Percentiles rank a stretch among this genome's conserved stretches.
These are phyloP conservation scores for Gallinago solitaria DNA, from an alignment of 2,797 vertebrate genomes.

Conservation along the genomic window DNA sequence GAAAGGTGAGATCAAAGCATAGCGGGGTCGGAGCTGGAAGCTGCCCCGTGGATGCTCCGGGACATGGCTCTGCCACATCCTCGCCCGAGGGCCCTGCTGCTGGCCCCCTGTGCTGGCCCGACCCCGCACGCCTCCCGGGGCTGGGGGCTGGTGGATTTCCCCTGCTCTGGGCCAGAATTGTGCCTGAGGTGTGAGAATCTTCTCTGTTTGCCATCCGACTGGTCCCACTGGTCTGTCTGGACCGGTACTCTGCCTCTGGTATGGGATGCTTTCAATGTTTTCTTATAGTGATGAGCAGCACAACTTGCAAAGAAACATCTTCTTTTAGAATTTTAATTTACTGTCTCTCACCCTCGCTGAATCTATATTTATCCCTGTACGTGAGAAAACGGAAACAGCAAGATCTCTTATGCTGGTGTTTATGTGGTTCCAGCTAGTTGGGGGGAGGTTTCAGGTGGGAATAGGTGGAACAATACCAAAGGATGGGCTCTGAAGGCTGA, in stretches of 20 bases:
- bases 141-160: fast-evolving
- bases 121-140: fast-evolving
- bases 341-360: conserved; percentile 32
- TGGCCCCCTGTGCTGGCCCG: not conserved
- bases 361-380: conserved; percentile 16
- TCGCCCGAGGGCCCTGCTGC: fast-evolving
- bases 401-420: not conserved
- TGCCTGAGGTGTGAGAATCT: fast-evolving
- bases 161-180: not conserved
- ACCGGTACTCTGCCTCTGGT: fast-evolving
- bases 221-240: not conserved
- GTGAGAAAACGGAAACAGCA: conserved; percentile 6
- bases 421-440: fast-evolving
- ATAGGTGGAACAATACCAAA: fast-evolving
- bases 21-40: not conserved
- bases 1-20: not conserved
- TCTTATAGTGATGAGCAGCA: not conserved
- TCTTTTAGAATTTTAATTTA: not conserved
- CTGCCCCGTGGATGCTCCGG: not conserved
- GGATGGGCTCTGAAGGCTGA: not conserved
- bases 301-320: not conserved
- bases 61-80: fast-evolving
- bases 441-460: not conserved
- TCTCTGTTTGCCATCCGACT: no score
- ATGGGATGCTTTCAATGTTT: not conserved